Base-by-base conservation (phyloP, 2,888 invertebrate genomes). In the Imbricaverruca yamaguchii region DNA sequence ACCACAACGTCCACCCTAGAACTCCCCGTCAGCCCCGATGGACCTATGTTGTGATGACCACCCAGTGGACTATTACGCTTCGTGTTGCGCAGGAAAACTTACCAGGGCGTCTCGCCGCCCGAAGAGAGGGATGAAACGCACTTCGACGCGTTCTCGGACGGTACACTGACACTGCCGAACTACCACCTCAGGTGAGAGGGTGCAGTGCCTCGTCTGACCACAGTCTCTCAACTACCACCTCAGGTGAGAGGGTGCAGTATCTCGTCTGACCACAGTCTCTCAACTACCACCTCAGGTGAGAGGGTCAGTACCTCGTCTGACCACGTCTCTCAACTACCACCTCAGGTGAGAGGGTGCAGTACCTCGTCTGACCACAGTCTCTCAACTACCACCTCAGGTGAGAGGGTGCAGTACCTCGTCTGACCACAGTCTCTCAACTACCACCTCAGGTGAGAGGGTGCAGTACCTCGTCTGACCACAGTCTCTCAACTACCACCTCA, bases 101-200 rank as follows among this genome's bases (percentile, higher is more conserved):
- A 85, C 55, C 87, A 87, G 90, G 94, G 94, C 0, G 90, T 94
- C 0, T 89, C 92, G 1, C 93, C 94, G 10, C 93, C 94, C 0
- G 86, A 91, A 11, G 86, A 90, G 7, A 89, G 95, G 84, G 89
- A 90, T 0, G 93, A 93, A 86, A 88, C 90, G 0, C 93, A 95
- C 86, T 94, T 95, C 84, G 95, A 95, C 86, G 92, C 95, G 0
- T 94, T 92, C 3, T 90, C 94, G 0, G 74, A 74, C 55, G 74
- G 74, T 55, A 74, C 74, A 23, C 53, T 74, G 53, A 74, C 74
- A 1, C 53, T 74, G 18, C 53, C 74, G 11, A 95, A 95, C 85
- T 93, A 93, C 86, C 95, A 95, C 86, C 89, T 95, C 13, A 74
- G 74, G 74, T 74, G 74, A 74, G 74, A 0, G 2, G 67, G 7